Percentiles rank a stretch among this genome's conserved stretches.
Conservation (phyloP, 2,113 vertebrate species). For the Crocuta crocuta region DNA sequence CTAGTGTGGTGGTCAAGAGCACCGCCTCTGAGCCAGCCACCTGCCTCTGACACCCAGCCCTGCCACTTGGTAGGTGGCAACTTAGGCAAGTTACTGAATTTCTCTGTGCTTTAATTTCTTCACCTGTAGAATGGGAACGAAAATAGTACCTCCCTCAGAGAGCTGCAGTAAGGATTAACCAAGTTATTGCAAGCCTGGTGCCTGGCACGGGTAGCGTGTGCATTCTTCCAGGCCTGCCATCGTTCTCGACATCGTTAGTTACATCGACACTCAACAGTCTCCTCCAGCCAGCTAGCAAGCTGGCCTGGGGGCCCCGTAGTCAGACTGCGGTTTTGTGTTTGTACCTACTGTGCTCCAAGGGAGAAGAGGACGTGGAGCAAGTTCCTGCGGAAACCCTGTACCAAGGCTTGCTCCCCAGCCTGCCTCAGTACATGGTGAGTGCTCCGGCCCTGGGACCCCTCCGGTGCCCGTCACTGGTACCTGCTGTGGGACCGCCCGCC, state of each 20-base stretch:
- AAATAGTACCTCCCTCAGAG: neutral
- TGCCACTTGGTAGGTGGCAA: neutral
- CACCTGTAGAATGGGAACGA: neutral
- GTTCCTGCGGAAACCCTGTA: conserved; percentile 95
- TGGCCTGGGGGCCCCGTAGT: neutral
- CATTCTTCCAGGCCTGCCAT: neutral
- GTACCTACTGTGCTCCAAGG: conserved; percentile 85
- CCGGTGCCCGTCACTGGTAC: neutral
- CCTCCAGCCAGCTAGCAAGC: neutral
- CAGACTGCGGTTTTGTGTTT: neutral
- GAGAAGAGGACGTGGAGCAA: conserved; percentile 97
- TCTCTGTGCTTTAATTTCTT: neutral
- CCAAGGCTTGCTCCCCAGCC: conserved; percentile 97
- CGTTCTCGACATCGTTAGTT: neutral
- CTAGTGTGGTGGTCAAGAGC: neutral
- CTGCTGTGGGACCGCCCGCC: neutral
- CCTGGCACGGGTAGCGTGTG: neutral
- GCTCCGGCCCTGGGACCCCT: neutral
- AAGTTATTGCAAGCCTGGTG: neutral
- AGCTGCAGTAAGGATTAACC: neutral
- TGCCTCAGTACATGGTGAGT: conserved; percentile 99
- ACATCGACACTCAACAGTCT: neutral
- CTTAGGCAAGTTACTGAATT: neutral
- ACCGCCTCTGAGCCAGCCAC: neutral
- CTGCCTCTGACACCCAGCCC: neutral